Evolutionary conservation across 2,888 invertebrate genomes (phyloP).

Genomic region (Thymelicus acteon): DNA sequence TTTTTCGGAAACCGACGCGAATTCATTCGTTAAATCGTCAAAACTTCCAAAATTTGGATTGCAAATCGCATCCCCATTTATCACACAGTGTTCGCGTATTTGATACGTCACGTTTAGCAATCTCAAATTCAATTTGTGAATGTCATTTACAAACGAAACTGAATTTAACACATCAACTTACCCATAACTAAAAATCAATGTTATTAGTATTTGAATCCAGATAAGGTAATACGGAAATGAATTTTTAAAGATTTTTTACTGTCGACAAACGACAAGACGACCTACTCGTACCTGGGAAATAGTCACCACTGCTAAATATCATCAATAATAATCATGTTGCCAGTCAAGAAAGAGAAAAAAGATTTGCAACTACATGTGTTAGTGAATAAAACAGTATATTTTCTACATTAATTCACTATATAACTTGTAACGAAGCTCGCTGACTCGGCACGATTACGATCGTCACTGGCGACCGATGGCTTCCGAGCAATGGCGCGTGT

Average conservation of each 20-base stretch:
- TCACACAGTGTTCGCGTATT: constrained; percentile 20
- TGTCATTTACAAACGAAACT: no score
- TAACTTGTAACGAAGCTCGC: constrained; percentile 2
- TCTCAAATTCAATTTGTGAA: not conserved
- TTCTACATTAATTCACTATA: not conserved
- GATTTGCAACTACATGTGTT: no score
- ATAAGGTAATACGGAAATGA: no score
- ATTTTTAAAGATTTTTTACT: no score
- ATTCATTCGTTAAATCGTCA: constrained; percentile 36
- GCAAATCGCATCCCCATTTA: constrained; percentile 33
- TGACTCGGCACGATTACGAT: constrained; percentile 16
- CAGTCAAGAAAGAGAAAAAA: no score
- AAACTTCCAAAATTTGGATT: constrained; percentile 35
- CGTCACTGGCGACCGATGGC: constrained; percentile 21
- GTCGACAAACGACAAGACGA: no score
- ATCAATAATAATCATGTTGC: no score
- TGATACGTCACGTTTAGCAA: not conserved
- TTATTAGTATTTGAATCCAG: no score
- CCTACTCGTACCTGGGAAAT: no score
- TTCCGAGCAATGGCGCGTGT: constrained; percentile 27
- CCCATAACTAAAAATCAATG: not conserved
- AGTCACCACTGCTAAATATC: no score
- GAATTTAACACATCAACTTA: not conserved
- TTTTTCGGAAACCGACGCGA: constrained; percentile 30
- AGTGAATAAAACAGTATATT: not conserved